Base-by-base conservation (phyloP, 2,888 invertebrate genomes). In the Yponomeuta plumbellus region DNA sequence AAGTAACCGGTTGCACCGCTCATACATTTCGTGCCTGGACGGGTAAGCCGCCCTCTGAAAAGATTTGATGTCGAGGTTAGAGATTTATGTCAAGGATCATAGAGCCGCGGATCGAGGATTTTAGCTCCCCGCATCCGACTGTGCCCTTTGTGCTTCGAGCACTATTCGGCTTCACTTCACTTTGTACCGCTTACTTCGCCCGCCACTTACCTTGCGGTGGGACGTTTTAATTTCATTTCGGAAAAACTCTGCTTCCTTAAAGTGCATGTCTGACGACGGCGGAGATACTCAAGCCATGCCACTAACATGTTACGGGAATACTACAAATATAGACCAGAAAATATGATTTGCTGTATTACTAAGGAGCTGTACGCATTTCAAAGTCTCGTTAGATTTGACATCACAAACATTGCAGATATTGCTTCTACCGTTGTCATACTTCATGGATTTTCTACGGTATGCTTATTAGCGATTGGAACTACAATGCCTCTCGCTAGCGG, bases 31-130 rank as follows among this genome's bases (percentile, higher is more conserved):
- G 80, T 83, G 83, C 84, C 84, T 84, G 81, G 80, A 80, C 79
- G 81, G 80, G 83, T 86, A 88, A 89, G 89, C 88, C 84, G 80
- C 81, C 79, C 81, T 80, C 84, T 84, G 88, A 88, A 89, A 89
- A 90, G 90, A 91, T 89, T 89, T 90, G 89, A 90, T 85, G 88
- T 85, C 83, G 86, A 84, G 85, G 88, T 89, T 87, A 86, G 88
- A 88, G 89, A 90, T 90, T 91, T 88, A 88, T 89, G 91, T 91
- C 91, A 90, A 91, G 91, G 88, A 89, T 87, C 89, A 90, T 89
- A 89, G 80, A 88, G 82, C 75, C 78, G 80, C 86, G 84, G 86
- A 87, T 88, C 86, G 85, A 81, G 86, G 86, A 86, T 87, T 89
- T 86, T 85, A 86, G 86, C 84, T 84, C 78, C 85, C 85, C 83